Conservation (phyloP, 2,797 vertebrate species). For the Chaenodraco wilsoni region DNA sequence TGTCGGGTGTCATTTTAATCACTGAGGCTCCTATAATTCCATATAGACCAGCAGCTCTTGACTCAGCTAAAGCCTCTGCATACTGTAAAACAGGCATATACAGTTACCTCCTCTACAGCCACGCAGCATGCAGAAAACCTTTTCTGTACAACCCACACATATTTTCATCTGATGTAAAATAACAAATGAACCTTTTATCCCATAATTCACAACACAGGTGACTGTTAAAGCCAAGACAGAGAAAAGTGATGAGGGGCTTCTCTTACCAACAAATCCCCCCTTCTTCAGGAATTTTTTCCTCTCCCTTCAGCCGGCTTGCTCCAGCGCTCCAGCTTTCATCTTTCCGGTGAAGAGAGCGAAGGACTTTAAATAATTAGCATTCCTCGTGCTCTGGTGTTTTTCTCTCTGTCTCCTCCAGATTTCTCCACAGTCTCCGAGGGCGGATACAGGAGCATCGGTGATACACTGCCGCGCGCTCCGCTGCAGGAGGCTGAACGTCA, state of each 20-base stretch:
- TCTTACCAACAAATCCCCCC: constrained; percentile 72
- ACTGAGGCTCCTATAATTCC: constrained; percentile 29
- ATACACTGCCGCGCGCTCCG: constrained; percentile 69
- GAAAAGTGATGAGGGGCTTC: constrained; percentile 62
- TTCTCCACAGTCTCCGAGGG: constrained; percentile 66
- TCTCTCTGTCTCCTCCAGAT: constrained; percentile 60
- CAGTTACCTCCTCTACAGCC: constrained; percentile 46
- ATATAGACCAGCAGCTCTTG: constrained; percentile 44
- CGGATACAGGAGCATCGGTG: constrained; percentile 69
- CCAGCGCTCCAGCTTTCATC: constrained; percentile 67
- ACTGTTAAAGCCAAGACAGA: constrained; percentile 43
- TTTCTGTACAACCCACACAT: constrained; percentile 37
- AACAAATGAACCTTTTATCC: constrained; percentile 37
- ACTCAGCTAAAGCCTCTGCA: constrained; percentile 61
- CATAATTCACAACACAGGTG: constrained; percentile 59
- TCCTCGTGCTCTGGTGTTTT: constrained; percentile 61
- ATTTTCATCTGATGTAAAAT: not conserved
- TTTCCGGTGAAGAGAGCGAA: constrained; percentile 38
- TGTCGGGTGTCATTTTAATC: constrained; percentile 32
- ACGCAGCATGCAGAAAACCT: constrained; percentile 67
- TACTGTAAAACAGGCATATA: constrained; percentile 49
- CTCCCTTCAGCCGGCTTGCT: constrained; percentile 64
- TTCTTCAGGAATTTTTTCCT: constrained; percentile 62
- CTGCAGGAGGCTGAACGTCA: constrained; percentile 80
- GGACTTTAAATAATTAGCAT: constrained; percentile 64